Conservation (phyloP, 2,888 invertebrate species). For the Polietes domitor region DNA sequence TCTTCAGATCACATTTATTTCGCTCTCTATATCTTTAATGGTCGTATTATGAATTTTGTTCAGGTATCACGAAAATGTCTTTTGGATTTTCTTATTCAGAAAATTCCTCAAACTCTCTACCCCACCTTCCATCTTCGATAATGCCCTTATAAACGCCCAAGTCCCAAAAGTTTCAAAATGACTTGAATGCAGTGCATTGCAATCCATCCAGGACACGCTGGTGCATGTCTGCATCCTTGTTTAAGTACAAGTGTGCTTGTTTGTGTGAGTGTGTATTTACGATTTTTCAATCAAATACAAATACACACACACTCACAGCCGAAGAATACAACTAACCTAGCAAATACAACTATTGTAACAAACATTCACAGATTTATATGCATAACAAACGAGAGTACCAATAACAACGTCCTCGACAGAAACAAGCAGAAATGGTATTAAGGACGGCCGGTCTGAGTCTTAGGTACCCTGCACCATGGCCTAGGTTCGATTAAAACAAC, state of each 20-base stretch:
- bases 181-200: background rate
- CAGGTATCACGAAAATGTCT: too few relatives aligned
- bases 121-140: background rate
- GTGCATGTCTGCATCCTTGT: background rate
- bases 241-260: background rate
- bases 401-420: background rate
- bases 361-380: background rate
- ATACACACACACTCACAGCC: background rate
- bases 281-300: slow-evolving; percentile 35
- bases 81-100: too few relatives aligned
- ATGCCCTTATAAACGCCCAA: background rate
- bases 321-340: background rate
- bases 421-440: background rate
- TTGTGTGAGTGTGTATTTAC: background rate
- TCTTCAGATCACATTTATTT: too few relatives aligned
- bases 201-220: background rate
- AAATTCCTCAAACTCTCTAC: background rate
- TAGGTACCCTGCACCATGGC: too few relatives aligned
- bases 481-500: too few relatives aligned
- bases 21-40: too few relatives aligned
- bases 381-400: background rate
- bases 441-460: too few relatives aligned
- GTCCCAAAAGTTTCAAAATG: slow-evolving; percentile 9
- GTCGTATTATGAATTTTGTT: too few relatives aligned
- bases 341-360: background rate